Conservation (phyloP, 2,113 vertebrate species). For the Charina bottae region DNA sequence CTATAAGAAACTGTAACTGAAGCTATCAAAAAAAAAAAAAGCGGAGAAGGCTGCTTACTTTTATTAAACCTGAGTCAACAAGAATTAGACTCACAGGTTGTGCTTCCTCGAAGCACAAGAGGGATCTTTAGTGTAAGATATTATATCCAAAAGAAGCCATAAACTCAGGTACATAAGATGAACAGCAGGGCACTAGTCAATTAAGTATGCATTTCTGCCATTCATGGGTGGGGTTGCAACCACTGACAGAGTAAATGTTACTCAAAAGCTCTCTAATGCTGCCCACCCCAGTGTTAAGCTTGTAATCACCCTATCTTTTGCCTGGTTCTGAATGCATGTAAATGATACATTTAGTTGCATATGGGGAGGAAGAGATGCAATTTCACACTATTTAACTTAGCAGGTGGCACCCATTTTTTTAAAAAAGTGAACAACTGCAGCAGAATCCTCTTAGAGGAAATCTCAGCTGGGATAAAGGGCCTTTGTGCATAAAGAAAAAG, state of each 20-base stretch:
- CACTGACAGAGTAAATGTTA: conserved; percentile 43
- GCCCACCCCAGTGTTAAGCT: conserved; percentile 13
- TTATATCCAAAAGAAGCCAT: conserved; percentile 1
- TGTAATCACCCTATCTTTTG: conserved; percentile 22
- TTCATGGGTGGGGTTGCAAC: conserved; percentile 22
- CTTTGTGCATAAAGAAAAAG: neutral
- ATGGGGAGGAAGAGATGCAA: neutral
- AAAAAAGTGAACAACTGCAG: neutral
- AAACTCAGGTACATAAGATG: conserved; percentile 44
- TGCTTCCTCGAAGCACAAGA: neutral
- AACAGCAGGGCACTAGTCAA: conserved; percentile 18
- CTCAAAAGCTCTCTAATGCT: conserved; percentile 4
- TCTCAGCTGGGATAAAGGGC: neutral
- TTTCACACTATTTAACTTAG: neutral
- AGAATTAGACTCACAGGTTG: neutral
- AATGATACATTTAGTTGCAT: neutral
- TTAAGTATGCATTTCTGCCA: conserved; percentile 33
- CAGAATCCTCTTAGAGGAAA: neutral
- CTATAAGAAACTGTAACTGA: conserved; percentile 3
- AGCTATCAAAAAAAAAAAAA: neutral
- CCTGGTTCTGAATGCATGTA: neutral
- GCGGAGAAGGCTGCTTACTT: neutral
- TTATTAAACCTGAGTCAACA: conserved; percentile 25
- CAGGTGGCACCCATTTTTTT: conserved; percentile 4
- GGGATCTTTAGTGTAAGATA: conserved; percentile 5